These are phyloP conservation scores for Sebastes oblongus DNA, from an alignment of 2,797 vertebrate species.

Conservation along the genomic window DNA sequence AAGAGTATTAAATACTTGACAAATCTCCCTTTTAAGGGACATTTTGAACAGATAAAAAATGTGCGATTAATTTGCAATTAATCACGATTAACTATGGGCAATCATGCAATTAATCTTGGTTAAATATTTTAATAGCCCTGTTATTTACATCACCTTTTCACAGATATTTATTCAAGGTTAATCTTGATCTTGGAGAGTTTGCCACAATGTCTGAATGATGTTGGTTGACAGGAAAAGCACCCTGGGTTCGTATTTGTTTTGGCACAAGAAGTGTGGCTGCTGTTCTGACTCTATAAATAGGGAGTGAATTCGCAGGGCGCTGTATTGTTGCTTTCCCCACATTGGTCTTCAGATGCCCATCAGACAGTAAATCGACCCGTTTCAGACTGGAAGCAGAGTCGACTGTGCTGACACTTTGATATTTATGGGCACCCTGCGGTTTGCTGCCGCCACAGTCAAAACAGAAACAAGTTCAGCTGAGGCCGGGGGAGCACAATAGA, in stretches of 20 bases:
- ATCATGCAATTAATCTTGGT: no score
- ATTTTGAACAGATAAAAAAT: no score
- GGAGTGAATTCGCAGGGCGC: background rate
- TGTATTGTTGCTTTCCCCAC: slow-evolving; percentile 15
- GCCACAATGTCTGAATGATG: background rate
- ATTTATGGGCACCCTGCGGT: slow-evolving; percentile 50
- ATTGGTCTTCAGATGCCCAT: slow-evolving; percentile 25
- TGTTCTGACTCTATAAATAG: slow-evolving; percentile 24
- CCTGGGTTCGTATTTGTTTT: background rate
- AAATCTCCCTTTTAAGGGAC: no score
- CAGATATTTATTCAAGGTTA: background rate
- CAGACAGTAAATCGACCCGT: slow-evolving; percentile 50
- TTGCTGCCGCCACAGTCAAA: slow-evolving; percentile 41
- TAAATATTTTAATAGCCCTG: background rate
- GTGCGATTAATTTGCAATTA: no score
- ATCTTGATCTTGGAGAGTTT: background rate
- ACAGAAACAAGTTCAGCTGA: slow-evolving; percentile 54
- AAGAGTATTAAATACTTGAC: no score
- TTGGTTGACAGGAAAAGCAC: background rate
- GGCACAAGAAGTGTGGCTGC: background rate
- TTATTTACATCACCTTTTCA: background rate
- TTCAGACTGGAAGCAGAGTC: slow-evolving; percentile 39
- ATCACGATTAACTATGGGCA: no score
- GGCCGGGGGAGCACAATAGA: slow-evolving; percentile 53
- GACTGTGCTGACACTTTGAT: slow-evolving; percentile 36